Evolutionary conservation across 2,888 invertebrate genomes (phyloP), one percentile per base, ranked within the genome.

Genomic region (Hyalella azteca): DNA sequence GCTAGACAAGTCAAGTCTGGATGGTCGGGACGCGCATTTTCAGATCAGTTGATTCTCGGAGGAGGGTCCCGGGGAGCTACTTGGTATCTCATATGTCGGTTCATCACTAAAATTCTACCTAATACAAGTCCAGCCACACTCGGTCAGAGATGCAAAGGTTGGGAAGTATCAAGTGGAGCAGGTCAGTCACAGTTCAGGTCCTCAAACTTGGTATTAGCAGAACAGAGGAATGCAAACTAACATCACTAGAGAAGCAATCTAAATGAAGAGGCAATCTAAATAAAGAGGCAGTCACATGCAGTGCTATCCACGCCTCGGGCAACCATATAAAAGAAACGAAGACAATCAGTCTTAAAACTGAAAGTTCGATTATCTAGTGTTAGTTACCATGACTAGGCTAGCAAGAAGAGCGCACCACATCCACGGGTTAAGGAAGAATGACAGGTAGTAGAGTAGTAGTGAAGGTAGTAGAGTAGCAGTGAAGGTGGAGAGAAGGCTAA

Each of bases 321-420:
- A 83, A 80, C 80, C 81, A 81, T 81, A 81, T 50, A 81, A 78
- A 80, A 81, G 80, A 79, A 81, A 77, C 75, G 79, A 19, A 59
- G 2, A 59, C 59, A 15, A 36, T 66, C 36, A 66, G 66, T 66
- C 36, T 19, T 66, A 36, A 66, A 66, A 66, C 66, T 66, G 66
- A 66, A 66, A 54, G 66, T 36, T 66, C 66, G 77, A 73, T 78
- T 81, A 81, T 78, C 80, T 81, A 80, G 66, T 80, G 79, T 83
- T 83, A 83, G 81, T 83, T 83, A 83, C 83, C 83, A 81, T 83
- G 83, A 79, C 81, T 81, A 81, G 81, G 81, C 79, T 83, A 83
- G 81, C 81, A 80, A 80, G 66, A 36, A 66, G 66, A 66, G 66
- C 66, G 66, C 66, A 66, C 66, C 66, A 66, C 66, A 66, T 66